Evolutionary conservation across 1,140 invertebrate species (phyloP), one percentile per base, ranked within the genome.

Genomic region (Ridgeia piscesae): DNA sequence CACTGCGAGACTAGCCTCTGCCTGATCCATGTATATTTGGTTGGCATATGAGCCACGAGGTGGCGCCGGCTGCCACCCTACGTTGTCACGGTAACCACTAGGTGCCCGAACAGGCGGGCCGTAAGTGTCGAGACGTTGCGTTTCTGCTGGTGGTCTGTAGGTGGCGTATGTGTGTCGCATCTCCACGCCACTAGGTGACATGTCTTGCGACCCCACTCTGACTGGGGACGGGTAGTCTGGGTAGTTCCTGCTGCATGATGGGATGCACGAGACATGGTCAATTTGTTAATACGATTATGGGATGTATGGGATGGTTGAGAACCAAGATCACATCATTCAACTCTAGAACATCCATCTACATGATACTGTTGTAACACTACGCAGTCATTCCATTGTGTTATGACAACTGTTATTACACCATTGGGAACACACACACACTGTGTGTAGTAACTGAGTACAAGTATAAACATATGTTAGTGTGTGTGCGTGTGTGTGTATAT

Each of bases 1-100:
- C 27, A 33, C 1, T 35, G 34, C 35, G 6, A 91, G 21, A 48
- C 91, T n/a, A 89, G 95, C 58, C 27, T 95, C 94, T 27, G 92
- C 91, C 50, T 94, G 94, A 90, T 95, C 95, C 95, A 95, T 95
- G 92, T 95, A 95, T 50, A 95, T 94, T 89, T 94, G 94, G 93
- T 95, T 95, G 35, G 94, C 93, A 92, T 94, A 95, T 35, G 94
- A 94, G 92, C 94, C 93, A 14, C 33, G 91, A 91, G n/a, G 34
- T 90, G 89, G 48, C 0, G 89, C 17, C 35, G 89, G 89, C 31
- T 90, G 33, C 33, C 89, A 34, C n/a, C 17, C 89, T 34, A 33
- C 33, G 33, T 34, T 34, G 89, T 34, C 89, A 35, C 35, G 89
- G 33, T 90, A 34, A 34, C 34, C 21, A 33, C 34, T 14, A 17